Evolutionary conservation across 2,797 vertebrate genomes (phyloP).

Genomic region (Dendrocincla tyrannina): DNA sequence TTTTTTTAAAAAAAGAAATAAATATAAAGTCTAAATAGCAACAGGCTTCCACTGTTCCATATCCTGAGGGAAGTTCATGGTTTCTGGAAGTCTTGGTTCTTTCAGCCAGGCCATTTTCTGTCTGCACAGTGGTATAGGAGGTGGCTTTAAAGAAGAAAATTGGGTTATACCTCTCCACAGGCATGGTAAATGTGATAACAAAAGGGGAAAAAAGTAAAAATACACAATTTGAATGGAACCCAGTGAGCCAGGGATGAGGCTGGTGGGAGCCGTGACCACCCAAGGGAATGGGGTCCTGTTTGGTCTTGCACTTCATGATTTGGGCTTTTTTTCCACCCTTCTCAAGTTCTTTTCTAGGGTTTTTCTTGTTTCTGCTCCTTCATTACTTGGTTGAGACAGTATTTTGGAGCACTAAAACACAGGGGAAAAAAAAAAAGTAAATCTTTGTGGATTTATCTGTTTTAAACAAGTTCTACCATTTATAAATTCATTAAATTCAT

Average conservation of each 20-base stretch:
- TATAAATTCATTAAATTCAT: neutral
- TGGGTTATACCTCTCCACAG: neutral
- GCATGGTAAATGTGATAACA: neutral
- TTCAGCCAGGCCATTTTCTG: neutral
- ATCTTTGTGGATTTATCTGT: neutral
- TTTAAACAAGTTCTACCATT: neutral
- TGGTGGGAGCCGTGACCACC: neutral
- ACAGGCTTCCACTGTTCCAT: neutral
- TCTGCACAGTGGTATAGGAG: neutral
- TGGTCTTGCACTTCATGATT: neutral
- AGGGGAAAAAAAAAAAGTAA: neutral
- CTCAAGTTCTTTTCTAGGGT: neutral
- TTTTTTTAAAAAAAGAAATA: neutral
- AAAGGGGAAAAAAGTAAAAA: neutral
- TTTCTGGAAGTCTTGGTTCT: neutral
- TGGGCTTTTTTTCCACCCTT: neutral
- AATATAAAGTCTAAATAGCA: conserved; percentile 15
- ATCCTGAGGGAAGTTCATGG: neutral
- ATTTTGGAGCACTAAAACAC: neutral
- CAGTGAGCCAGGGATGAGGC: neutral
- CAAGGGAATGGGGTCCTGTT: neutral
- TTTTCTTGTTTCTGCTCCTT: neutral
- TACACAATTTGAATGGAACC: neutral
- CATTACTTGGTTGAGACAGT: neutral
- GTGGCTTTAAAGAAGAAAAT: neutral